phyloP scores from a whole-genome alignment of 2,797 vertebrate genomes.

The Pampus argenteus region DNA sequence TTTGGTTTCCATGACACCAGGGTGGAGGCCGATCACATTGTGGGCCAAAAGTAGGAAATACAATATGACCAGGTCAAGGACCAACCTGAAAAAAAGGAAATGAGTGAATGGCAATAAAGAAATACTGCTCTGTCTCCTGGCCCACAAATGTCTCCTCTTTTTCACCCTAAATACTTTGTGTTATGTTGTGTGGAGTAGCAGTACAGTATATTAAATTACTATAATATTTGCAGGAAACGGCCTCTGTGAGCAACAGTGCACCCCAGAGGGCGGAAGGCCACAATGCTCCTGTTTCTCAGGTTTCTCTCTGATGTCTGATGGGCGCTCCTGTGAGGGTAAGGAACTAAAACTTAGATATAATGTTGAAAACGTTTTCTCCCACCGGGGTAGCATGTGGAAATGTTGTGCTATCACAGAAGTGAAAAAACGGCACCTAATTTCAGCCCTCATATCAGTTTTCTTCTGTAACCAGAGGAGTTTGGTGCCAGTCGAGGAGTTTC shows the following conservation, averaged over 20 bases:
- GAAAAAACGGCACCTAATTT: slow-evolving; percentile 21
- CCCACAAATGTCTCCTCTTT: slow-evolving; percentile 30
- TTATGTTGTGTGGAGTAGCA: slow-evolving; percentile 13
- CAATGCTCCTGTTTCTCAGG: slow-evolving; percentile 90
- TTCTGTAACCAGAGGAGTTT: slow-evolving; percentile 42
- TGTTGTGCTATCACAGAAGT: not conserved
- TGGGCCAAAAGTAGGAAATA: slow-evolving; percentile 53
- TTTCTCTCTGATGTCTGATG: slow-evolving; percentile 87
- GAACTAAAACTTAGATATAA: not conserved
- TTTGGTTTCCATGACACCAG: slow-evolving; percentile 67
- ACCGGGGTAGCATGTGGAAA: slow-evolving; percentile 1
- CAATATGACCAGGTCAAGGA: slow-evolving; percentile 59
- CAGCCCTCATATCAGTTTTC: slow-evolving; percentile 21
- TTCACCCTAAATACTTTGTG: slow-evolving; percentile 33
- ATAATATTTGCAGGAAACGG: slow-evolving; percentile 68
- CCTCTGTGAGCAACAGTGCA: slow-evolving; percentile 82
- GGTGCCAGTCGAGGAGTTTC: slow-evolving; percentile 53
- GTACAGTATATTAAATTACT: slow-evolving; percentile 18
- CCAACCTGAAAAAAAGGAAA: slow-evolving; percentile 66
- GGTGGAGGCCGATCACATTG: slow-evolving; percentile 53
- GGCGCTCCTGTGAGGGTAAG: slow-evolving; percentile 89
- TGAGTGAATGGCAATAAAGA: slow-evolving; percentile 35
- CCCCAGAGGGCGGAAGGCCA: slow-evolving; percentile 72
- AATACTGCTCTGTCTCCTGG: slow-evolving; percentile 40
- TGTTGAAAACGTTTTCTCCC: slow-evolving; percentile 4